Conservation (phyloP, 2,888 invertebrate species). For the Amphipoea lucens region DNA sequence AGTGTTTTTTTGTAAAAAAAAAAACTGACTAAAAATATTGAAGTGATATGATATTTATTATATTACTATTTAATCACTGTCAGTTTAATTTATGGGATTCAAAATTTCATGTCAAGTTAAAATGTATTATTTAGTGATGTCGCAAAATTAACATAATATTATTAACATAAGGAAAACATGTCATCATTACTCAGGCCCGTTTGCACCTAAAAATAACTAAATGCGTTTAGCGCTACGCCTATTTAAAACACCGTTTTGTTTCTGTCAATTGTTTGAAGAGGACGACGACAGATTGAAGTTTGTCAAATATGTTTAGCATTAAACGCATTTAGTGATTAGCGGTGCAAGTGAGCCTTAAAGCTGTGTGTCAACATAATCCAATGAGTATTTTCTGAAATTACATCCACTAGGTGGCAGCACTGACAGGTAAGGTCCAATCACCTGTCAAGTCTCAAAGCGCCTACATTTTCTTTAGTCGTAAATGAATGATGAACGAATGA, state of each 20-base stretch:
- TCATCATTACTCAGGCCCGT: neutral
- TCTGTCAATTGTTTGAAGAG: neutral
- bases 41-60: neutral
- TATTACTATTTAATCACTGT: slow-evolving; percentile 3
- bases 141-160: neutral
- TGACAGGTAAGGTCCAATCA: neutral
- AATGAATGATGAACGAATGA: neutral
- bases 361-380: neutral
- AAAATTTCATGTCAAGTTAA: slow-evolving; percentile 26
- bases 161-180: neutral
- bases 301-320: neutral
- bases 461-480: neutral
- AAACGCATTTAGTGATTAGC: neutral
- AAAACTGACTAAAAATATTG: neutral
- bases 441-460: neutral
- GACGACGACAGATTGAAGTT: neutral
- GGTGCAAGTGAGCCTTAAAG: neutral
- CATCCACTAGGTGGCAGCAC: neutral
- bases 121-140: neutral
- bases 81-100: neutral
- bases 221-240: neutral
- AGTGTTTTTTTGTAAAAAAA: neutral
- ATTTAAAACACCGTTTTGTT: neutral
- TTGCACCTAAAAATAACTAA: neutral
- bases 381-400: neutral